Percentiles rank a stretch among this genome's conserved stretches.
phyloP scores from a whole-genome alignment of 2,888 invertebrate genomes.

The Xylota sylvarum region DNA sequence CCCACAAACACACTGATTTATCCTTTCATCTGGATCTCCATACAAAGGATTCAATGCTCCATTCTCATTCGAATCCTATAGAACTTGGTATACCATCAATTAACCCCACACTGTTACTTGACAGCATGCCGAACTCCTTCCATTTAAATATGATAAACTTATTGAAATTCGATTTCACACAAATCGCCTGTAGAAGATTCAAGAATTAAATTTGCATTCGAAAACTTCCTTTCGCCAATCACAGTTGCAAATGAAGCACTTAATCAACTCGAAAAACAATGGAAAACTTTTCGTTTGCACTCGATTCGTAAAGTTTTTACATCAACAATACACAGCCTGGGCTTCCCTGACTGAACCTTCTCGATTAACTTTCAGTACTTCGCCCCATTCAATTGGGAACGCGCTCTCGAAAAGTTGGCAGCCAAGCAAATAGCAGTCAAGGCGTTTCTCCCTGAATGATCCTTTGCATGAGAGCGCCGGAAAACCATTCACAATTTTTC shows the following conservation, averaged over 20 bases:
- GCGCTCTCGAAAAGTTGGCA: slow-evolving; percentile 35
- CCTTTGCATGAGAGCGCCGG: slow-evolving; percentile 42
- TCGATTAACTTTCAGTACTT: slow-evolving; percentile 54
- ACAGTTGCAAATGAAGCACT: slow-evolving; percentile 76
- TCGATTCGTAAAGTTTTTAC: slow-evolving; percentile 69
- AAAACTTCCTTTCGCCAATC: slow-evolving; percentile 58
- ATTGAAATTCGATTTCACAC: slow-evolving; percentile 52
- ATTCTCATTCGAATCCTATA: background rate
- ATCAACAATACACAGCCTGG: slow-evolving; percentile 67
- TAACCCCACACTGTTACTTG: background rate
- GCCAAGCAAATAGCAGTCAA: background rate
- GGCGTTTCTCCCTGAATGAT: slow-evolving; percentile 24
- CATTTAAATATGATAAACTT: slow-evolving; percentile 26
- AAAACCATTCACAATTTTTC: slow-evolving; percentile 61
- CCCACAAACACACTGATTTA: too few relatives aligned
- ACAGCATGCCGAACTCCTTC: background rate
- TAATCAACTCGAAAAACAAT: slow-evolving; percentile 74
- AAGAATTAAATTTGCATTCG: slow-evolving; percentile 68
- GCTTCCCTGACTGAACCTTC: background rate
- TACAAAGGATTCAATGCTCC: background rate
- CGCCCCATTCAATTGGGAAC: slow-evolving; percentile 2
- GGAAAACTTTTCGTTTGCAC: slow-evolving; percentile 71
- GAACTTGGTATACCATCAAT: background rate
- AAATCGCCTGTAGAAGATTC: slow-evolving; percentile 38
- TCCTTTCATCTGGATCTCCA: too few relatives aligned